Percentiles rank a stretch among this genome's conserved stretches.
Conservation (phyloP, 1,140 invertebrate genomes). For the Drosophila kanapiae region DNA sequence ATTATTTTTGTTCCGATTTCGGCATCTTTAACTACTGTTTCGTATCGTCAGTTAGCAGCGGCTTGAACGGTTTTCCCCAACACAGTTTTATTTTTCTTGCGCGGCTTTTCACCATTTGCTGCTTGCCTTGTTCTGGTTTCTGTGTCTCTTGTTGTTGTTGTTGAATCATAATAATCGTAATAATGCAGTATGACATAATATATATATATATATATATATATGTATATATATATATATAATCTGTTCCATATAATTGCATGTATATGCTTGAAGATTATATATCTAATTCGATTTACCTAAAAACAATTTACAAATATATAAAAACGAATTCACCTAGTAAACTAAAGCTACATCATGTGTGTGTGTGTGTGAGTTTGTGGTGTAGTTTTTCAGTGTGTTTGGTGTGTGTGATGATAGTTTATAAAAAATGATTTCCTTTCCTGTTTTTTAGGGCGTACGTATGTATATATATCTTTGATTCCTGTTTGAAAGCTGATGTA, state of each 20-base stretch:
- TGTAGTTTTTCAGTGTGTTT: slow-evolving; percentile 42
- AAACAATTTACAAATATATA: slow-evolving; percentile 85
- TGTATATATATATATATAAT: slow-evolving; percentile 35
- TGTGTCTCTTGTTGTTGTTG: slow-evolving; percentile 23
- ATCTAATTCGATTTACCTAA: slow-evolving; percentile 84
- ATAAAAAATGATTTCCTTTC: slow-evolving; percentile 69
- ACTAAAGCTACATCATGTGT: slow-evolving; percentile 58
- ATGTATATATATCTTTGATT: slow-evolving; percentile 23
- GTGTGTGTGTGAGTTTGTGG: slow-evolving; percentile 19
- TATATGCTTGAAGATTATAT: slow-evolving; percentile 50
- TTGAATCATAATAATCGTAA: slow-evolving; percentile 69
- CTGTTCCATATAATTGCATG: slow-evolving; percentile 37
- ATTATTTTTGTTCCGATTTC: slow-evolving; percentile 64
- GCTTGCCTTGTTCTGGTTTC: slow-evolving; percentile 34
- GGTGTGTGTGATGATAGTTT: slow-evolving; percentile 43
- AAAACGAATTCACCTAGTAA: slow-evolving; percentile 83
- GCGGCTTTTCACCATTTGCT: slow-evolving; percentile 44
- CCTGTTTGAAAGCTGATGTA: slow-evolving; percentile 22
- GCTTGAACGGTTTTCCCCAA: slow-evolving; percentile 24
- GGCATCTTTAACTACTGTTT: slow-evolving; percentile 24
- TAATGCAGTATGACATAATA: slow-evolving; percentile 76
- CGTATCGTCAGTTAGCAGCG: slow-evolving; percentile 24
- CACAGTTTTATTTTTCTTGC: slow-evolving; percentile 16
- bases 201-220: slow-evolving; percentile 25
- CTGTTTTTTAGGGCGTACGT: slow-evolving; percentile 20